Evolutionary conservation across 2,888 invertebrate genomes (phyloP).

Genomic region (Tetranychus piercei): DNA sequence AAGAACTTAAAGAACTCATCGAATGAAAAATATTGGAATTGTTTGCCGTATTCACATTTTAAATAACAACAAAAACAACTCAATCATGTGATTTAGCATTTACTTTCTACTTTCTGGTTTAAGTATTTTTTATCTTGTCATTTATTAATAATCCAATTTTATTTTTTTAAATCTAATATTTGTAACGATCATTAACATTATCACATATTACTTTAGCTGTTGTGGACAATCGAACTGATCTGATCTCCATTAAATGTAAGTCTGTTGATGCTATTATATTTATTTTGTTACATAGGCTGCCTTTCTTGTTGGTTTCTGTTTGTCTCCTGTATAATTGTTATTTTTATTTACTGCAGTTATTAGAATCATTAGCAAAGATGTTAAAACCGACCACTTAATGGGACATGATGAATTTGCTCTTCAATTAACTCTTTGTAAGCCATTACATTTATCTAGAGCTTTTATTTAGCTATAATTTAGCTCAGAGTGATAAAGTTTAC

Average conservation of each 20-base stretch:
- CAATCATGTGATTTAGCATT: background rate
- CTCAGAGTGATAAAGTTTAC: too few species aligned
- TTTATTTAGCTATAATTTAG: too few species aligned
- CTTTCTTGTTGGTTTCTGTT: background rate
- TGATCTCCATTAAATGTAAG: background rate
- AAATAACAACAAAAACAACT: background rate
- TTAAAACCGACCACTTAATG: slow-evolving; percentile 15
- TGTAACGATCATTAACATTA: too few species aligned
- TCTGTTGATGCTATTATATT: background rate
- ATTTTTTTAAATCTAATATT: background rate
- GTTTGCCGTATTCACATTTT: background rate
- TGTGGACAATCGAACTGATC: background rate
- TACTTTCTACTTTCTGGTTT: background rate
- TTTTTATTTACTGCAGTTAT: slow-evolving; percentile 8
- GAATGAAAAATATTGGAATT: too few species aligned
- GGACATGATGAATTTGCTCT: too few species aligned
- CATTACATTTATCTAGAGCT: too few species aligned
- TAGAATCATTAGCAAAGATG: slow-evolving; percentile 15
- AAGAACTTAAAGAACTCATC: too few species aligned
- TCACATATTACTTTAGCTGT: background rate
- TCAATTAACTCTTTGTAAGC: too few species aligned
- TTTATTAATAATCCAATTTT: background rate
- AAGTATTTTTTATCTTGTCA: background rate
- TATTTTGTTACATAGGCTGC: background rate
- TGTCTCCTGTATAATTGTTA: background rate